Evolutionary conservation across 2,888 invertebrate species (phyloP).

Genomic region (Nipponacmea schrenckii): DNA sequence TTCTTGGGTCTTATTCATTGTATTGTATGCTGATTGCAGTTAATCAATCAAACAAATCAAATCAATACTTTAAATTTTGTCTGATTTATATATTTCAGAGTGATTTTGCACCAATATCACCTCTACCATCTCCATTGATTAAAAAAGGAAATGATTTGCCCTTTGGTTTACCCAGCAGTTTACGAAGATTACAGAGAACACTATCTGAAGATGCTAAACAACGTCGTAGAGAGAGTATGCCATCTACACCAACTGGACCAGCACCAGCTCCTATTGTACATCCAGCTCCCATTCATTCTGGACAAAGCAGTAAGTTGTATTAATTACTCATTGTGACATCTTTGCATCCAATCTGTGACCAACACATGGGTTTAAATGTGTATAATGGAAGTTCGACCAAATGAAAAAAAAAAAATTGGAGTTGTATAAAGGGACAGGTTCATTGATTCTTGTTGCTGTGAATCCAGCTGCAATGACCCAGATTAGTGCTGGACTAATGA

Average conservation of each 20-base stretch:
- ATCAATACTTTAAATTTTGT: no score
- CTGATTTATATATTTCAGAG: conserved; percentile 44
- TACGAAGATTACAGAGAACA: conserved; percentile 65
- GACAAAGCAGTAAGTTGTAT: conserved; percentile 32
- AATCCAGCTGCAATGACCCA: no score
- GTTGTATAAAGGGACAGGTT: no score
- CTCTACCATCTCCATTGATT: conserved; percentile 48
- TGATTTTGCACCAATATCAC: conserved; percentile 51
- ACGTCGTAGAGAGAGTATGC: conserved; percentile 65
- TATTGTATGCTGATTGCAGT: no score
- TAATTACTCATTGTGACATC: not conserved
- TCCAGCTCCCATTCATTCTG: conserved; percentile 29
- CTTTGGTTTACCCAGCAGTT: conserved; percentile 46
- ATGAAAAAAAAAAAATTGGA: no score
- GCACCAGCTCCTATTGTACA: conserved; percentile 45
- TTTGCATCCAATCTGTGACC: not conserved
- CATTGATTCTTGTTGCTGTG: no score
- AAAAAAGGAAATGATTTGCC: conserved; percentile 42
- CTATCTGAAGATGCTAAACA: conserved; percentile 67
- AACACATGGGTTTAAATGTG: conserved; percentile 11
- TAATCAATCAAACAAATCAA: no score
- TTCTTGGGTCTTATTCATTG: no score
- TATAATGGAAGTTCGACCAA: no score
- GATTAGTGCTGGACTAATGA: no score
- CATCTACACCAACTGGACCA: conserved; percentile 46